Percentiles rank a stretch among this genome's conserved stretches.
Evolutionary conservation across 2,113 vertebrate genomes (phyloP).

Genomic region (Thermophis baileyi): DNA sequence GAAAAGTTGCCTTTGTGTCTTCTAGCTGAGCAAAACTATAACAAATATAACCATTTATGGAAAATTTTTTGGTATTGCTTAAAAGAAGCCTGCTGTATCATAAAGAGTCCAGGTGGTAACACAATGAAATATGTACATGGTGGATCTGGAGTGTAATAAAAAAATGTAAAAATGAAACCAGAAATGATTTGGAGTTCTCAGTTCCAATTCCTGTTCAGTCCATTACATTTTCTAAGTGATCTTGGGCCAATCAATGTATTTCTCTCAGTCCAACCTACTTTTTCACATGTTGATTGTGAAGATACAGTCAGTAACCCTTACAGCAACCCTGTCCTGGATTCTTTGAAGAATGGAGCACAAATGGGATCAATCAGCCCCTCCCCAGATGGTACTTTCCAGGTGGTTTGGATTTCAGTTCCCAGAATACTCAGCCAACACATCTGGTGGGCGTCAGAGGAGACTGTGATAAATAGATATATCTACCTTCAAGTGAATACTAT

Average conservation of each 20-base stretch:
- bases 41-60: background rate
- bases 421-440: background rate
- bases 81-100: background rate
- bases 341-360: background rate
- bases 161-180: background rate
- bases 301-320: background rate
- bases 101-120: background rate
- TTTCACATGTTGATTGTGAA: background rate
- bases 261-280: background rate
- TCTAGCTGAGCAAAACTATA: background rate
- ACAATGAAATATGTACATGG: background rate
- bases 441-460: background rate
- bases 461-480: background rate
- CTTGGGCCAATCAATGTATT: background rate
- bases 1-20: background rate
- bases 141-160: background rate
- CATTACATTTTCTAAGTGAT: background rate
- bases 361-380: background rate
- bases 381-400: background rate
- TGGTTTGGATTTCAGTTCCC: background rate
- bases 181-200: background rate
- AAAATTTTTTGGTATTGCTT: background rate
- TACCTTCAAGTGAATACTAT: background rate
- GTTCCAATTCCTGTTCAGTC: background rate
- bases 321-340: background rate